These are phyloP conservation scores for Danio choprae DNA, from an alignment of 2,797 vertebrate species.

Conservation along the genomic window DNA sequence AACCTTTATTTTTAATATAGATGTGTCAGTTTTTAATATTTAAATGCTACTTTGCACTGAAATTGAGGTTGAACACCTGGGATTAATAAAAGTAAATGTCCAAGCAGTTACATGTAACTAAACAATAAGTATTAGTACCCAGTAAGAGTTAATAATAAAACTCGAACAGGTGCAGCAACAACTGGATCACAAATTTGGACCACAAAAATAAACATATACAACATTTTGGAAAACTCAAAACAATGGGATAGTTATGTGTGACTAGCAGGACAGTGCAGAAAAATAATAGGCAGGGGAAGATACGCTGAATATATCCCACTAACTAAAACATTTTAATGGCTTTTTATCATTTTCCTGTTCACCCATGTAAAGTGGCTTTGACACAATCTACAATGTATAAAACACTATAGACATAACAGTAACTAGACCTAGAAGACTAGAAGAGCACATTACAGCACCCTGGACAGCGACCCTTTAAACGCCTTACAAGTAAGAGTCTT, in stretches of 20 bases:
- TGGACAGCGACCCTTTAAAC: slow-evolving; percentile 59
- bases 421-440: too few relatives aligned
- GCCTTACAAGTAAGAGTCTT: not conserved
- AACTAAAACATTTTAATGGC: too few relatives aligned
- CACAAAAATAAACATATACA: not conserved
- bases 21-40: not conserved
- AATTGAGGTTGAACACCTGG: not conserved
- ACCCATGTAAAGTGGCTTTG: too few relatives aligned
- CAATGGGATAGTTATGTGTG: not conserved
- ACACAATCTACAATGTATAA: too few relatives aligned
- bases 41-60: not conserved
- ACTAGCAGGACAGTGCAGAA: too few relatives aligned
- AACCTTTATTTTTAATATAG: too few relatives aligned
- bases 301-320: too few relatives aligned
- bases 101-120: not conserved
- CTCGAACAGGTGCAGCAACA: not conserved
- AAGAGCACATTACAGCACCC: slow-evolving; percentile 50
- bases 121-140: not conserved
- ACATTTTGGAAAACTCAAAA: not conserved
- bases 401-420: too few relatives aligned
- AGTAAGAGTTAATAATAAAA: not conserved
- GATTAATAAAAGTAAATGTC: not conserved
- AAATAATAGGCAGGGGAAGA: not conserved
- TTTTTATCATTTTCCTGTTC: too few relatives aligned
- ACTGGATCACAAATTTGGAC: not conserved